These are phyloP conservation scores for Gymnocephalus cernua DNA, from an alignment of 2,113 vertebrate genomes.

Conservation along the genomic window DNA sequence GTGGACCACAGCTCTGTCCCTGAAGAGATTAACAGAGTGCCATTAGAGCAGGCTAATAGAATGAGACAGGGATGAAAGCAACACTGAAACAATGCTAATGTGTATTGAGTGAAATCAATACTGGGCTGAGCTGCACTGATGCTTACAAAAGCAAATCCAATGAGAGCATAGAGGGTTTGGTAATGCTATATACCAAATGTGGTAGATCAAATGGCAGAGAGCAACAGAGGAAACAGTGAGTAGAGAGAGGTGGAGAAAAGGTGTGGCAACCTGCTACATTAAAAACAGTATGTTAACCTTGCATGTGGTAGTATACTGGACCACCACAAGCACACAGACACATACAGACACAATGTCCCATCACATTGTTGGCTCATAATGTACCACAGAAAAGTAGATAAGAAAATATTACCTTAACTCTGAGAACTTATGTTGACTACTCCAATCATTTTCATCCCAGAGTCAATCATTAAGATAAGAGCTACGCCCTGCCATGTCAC, in stretches of 20 bases:
- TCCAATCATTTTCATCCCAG: slow-evolving; percentile 43
- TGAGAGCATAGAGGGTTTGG: slow-evolving; percentile 54
- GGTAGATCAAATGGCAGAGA: slow-evolving; percentile 62
- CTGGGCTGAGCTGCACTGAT: slow-evolving; percentile 46
- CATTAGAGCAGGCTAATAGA: slow-evolving; percentile 77
- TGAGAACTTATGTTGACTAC: slow-evolving; percentile 34
- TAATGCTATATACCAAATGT: slow-evolving; percentile 54
- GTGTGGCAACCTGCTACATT: slow-evolving; percentile 33
- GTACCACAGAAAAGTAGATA: slow-evolving; percentile 16
- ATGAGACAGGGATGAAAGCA: slow-evolving; percentile 73
- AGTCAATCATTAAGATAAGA: slow-evolving; percentile 18
- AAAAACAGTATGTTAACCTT: not conserved
- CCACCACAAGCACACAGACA: not conserved
- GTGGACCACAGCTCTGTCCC: slow-evolving; percentile 53
- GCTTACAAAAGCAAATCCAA: slow-evolving; percentile 67
- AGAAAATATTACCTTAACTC: slow-evolving; percentile 68
- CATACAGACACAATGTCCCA: not conserved
- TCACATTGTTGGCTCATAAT: not conserved
- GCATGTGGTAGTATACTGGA: not conserved
- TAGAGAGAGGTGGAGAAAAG: slow-evolving; percentile 33
- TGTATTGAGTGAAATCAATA: slow-evolving; percentile 76
- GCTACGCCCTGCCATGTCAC: slow-evolving; percentile 33
- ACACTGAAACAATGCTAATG: slow-evolving; percentile 70
- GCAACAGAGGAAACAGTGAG: slow-evolving; percentile 22
- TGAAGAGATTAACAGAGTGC: slow-evolving; percentile 71